A percentile compares a stretch with the other conserved stretches of the same genome.
Evolutionary conservation across 2,113 vertebrate genomes (phyloP).

Genomic region (Apaloderma vittatum): DNA sequence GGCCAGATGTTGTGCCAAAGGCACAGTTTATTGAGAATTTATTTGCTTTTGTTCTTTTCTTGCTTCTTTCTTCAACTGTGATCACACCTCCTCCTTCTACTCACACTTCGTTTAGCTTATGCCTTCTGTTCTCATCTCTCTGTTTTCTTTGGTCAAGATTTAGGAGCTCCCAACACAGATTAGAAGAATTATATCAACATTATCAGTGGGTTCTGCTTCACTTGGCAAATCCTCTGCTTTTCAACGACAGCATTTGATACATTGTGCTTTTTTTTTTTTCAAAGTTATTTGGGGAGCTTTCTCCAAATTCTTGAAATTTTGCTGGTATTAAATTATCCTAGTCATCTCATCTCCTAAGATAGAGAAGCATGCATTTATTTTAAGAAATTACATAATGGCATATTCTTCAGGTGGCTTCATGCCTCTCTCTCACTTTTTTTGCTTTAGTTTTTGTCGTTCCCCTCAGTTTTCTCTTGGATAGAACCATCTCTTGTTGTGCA

Average conservation of each 20-base stretch:
- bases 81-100: background rate
- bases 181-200: background rate
- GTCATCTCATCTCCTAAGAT: slow-evolving; percentile 11
- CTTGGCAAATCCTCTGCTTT: slow-evolving; percentile 21
- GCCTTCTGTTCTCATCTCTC: background rate
- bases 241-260: slow-evolving; percentile 2
- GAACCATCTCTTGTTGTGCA: background rate
- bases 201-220: slow-evolving; percentile 22
- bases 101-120: background rate
- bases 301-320: slow-evolving; percentile 22
- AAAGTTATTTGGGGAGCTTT: slow-evolving; percentile 34
- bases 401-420: background rate
- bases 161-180: background rate
- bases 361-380: slow-evolving; percentile 20
- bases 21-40: background rate
- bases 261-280: slow-evolving; percentile 8
- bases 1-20: background rate
- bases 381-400: slow-evolving; percentile 19
- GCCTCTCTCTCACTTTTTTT: background rate
- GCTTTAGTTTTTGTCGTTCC: background rate
- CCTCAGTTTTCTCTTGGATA: background rate
- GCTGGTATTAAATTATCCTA: slow-evolving; percentile 34
- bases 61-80: background rate
- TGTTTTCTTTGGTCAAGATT: slow-evolving; percentile 28
- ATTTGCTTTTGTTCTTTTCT: background rate